These are phyloP conservation scores for Anagyrus pseudococci DNA, from an alignment of 2,888 invertebrate genomes.

Conservation along the genomic window DNA sequence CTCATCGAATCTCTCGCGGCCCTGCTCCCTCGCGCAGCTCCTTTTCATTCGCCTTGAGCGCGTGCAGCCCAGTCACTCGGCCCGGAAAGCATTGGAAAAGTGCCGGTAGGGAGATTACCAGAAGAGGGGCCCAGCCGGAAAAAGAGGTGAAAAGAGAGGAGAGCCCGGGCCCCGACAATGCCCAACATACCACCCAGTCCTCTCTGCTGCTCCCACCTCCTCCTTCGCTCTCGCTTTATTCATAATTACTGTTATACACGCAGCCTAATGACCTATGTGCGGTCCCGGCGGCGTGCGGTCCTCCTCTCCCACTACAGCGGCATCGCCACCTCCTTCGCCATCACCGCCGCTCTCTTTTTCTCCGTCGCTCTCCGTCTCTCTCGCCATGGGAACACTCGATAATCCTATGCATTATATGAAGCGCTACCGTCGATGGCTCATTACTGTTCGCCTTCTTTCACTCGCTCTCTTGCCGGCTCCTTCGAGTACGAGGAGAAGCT, in stretches of 20 bases:
- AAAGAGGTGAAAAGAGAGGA: constrained; percentile 37
- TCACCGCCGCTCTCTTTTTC: background rate
- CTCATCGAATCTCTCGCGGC: constrained; percentile 55
- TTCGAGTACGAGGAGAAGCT: constrained; percentile 47
- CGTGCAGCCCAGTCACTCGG: too few species aligned
- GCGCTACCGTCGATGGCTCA: constrained; percentile 51
- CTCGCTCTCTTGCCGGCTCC: constrained; percentile 43
- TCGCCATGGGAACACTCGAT: constrained; percentile 59
- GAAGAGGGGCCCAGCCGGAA: constrained; percentile 20
- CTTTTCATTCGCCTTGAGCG: constrained; percentile 35
- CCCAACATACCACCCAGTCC: constrained; percentile 39
- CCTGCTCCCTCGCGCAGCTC: constrained; percentile 29
- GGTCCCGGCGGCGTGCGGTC: background rate
- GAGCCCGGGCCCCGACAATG: constrained; percentile 47
- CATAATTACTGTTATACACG: constrained; percentile 60
- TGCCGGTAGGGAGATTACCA: constrained; percentile 21
- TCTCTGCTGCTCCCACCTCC: too few species aligned
- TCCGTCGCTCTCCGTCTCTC: constrained; percentile 26
- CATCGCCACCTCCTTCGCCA: background rate
- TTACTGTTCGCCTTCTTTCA: constrained; percentile 45
- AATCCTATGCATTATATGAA: constrained; percentile 59
- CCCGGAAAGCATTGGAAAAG: too few species aligned
- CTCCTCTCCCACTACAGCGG: background rate
- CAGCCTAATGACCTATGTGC: constrained; percentile 56
- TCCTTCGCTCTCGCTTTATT: constrained; percentile 54